Percentiles rank a stretch among this genome's conserved stretches.
Conservation (phyloP, 2,888 invertebrate genomes). For the Alloscopus bannaensis region DNA sequence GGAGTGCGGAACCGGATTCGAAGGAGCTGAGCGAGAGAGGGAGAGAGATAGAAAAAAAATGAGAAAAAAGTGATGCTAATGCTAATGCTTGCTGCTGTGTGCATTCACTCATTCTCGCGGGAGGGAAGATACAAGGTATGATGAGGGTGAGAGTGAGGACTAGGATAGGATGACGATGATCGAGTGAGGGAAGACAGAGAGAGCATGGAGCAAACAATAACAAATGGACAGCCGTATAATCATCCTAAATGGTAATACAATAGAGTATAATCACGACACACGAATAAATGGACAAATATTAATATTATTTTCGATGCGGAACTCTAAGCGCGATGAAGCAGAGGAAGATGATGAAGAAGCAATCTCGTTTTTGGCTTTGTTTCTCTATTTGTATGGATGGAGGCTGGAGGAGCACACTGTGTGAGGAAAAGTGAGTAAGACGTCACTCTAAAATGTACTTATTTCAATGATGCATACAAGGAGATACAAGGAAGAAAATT, state of each 20-base stretch:
- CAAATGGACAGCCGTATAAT: conserved; percentile 47
- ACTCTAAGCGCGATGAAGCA: not conserved
- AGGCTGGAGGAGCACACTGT: not conserved
- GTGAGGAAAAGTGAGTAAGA: too few relatives aligned
- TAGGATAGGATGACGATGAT: too few relatives aligned
- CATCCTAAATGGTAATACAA: too few relatives aligned
- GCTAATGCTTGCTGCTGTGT: conserved; percentile 26
- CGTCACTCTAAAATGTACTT: too few relatives aligned
- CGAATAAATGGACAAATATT: conserved; percentile 21
- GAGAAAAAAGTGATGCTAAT: conserved; percentile 16
- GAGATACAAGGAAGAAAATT: too few relatives aligned
- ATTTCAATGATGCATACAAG: too few relatives aligned
- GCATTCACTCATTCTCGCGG: not conserved
- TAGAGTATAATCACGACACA: conserved; percentile 19
- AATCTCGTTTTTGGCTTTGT: not conserved
- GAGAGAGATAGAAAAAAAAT: not conserved
- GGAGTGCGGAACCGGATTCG: conserved; percentile 67
- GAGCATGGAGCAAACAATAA: conserved; percentile 14
- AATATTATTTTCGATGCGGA: conserved; percentile 9
- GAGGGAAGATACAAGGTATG: conserved; percentile 1
- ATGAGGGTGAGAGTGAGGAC: too few relatives aligned
- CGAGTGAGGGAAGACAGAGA: conserved; percentile 19
- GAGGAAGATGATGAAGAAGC: not conserved
- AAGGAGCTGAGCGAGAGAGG: too few relatives aligned
- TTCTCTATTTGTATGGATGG: not conserved